Evolutionary conservation across 1,140 invertebrate genomes (phyloP).

Genomic region (Sitobion miscanthi): DNA sequence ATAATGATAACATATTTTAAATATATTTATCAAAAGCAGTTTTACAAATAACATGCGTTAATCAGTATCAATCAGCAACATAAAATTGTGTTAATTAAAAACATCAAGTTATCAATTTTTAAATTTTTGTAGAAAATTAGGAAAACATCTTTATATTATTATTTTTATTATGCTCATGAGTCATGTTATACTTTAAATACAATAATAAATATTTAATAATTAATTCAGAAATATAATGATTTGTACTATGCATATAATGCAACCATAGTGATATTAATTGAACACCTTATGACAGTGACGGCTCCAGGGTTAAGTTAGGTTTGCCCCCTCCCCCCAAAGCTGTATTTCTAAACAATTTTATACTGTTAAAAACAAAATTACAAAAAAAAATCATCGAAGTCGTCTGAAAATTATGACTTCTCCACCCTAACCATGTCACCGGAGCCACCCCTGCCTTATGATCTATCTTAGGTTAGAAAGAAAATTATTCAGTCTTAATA

Average conservation of each 20-base stretch:
- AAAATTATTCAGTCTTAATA: slow-evolving; percentile 55
- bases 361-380: too few relatives aligned
- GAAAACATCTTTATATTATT: not conserved
- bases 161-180: too few relatives aligned
- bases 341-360: too few relatives aligned
- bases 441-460: not conserved
- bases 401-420: too few relatives aligned
- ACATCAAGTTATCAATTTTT: not conserved
- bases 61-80: too few relatives aligned
- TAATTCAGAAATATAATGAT: not conserved
- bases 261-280: not conserved
- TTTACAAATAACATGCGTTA: not conserved
- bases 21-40: not conserved
- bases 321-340: too few relatives aligned
- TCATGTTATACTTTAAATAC: not conserved
- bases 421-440: too few relatives aligned
- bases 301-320: too few relatives aligned
- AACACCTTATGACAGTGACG: too few relatives aligned
- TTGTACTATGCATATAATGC: not conserved
- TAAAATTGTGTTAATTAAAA: not conserved
- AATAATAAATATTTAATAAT: not conserved
- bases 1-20: slow-evolving; percentile 57
- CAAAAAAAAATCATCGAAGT: too few relatives aligned
- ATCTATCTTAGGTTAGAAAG: not conserved
- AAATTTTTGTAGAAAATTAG: not conserved